Base-by-base conservation (phyloP, 2,113 vertebrate species). In the Indicator maculatus region DNA sequence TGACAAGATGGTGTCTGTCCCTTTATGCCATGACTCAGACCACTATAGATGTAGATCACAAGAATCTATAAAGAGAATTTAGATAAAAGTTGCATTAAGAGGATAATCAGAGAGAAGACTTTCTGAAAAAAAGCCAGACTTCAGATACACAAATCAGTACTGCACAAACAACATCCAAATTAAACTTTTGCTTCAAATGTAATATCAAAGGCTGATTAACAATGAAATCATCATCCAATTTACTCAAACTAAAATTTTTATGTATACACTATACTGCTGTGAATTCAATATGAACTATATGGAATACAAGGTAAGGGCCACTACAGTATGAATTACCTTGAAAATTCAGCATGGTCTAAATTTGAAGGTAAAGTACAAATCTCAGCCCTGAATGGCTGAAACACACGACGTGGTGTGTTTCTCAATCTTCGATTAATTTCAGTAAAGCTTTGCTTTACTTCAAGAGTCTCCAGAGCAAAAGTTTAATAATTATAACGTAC, bases 381-480 rank as follows among this genome's bases (percentile, higher is more conserved):
- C 39, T 47, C 26, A 44, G 21, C 59, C 80, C 3, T 53, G 39
- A 90, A 88, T 16, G 30, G 16, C 9, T 36, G 36, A 36, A 36
- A 36, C 36, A 66, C 14, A 55, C 1, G 38, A 19, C 2, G 0
- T 26, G 31, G 31, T 8, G 2, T 26, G 8, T 64, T 39, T 59
- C 50, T 70, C 58, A 31, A 27, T 27, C 30, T 50, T 56, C 28
- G 9, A 74, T 58, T 69, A 61, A 58, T 70, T 80, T 89, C 16
- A 39, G 28, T 14, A 52, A 5, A 80, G 36, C 24, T 88, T 28
- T 69, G 36, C 33, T 84, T 38, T 28, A 79, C 41, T 64, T 23
- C 23, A 58, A 60, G 41, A 18, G 16, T 12, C 44, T 45, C 24
- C 1, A 39, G 17, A 75, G n/a, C 13, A 75, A 45, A 41, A 58